A percentile compares a stretch with the other conserved stretches of the same genome.
These are phyloP conservation scores for Tetropium fuscum DNA, from an alignment of 2,888 invertebrate species.

Conservation along the genomic window DNA sequence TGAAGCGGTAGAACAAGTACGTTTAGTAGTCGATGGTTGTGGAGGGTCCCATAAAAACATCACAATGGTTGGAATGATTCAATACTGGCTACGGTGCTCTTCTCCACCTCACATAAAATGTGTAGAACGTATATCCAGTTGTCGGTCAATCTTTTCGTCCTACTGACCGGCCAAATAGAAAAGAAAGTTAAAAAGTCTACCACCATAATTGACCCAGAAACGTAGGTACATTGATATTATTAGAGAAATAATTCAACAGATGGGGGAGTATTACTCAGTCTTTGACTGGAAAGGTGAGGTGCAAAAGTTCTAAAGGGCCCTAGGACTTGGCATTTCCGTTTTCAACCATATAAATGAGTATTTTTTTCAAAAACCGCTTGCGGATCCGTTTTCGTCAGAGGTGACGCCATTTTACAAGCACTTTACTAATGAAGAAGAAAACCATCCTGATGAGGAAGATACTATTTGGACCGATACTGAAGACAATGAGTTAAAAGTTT, in stretches of 20 bases:
- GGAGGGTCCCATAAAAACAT: conserved; percentile 4
- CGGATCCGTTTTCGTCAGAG: conserved; percentile 10
- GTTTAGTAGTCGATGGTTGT: conserved; percentile 6
- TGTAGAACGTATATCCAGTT: conserved; percentile 11
- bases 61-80: conserved; percentile 26
- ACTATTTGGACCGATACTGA: conserved; percentile 14
- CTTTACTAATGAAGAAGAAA: background rate
- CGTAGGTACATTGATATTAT: conserved; percentile 27
- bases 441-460: conserved; percentile 14
- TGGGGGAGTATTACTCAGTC: conserved; percentile 21
- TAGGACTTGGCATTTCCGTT: conserved; percentile 31
- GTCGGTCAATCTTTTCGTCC: conserved; percentile 25
- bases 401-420: too few species aligned
- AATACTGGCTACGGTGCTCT: conserved; percentile 18
- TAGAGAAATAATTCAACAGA: conserved; percentile 22
- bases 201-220: conserved; percentile 17
- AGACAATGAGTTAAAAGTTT: conserved; percentile 3
- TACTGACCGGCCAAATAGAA: conserved; percentile 16
- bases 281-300: conserved; percentile 34
- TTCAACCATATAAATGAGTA: too few species aligned
- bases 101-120: background rate
- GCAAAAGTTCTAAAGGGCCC: conserved; percentile 28
- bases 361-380: conserved; percentile 17
- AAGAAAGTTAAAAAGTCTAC: conserved; percentile 9
- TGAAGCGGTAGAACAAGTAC: background rate